Conservation (phyloP, 2,797 vertebrate genomes). For the Fratercula arctica region DNA sequence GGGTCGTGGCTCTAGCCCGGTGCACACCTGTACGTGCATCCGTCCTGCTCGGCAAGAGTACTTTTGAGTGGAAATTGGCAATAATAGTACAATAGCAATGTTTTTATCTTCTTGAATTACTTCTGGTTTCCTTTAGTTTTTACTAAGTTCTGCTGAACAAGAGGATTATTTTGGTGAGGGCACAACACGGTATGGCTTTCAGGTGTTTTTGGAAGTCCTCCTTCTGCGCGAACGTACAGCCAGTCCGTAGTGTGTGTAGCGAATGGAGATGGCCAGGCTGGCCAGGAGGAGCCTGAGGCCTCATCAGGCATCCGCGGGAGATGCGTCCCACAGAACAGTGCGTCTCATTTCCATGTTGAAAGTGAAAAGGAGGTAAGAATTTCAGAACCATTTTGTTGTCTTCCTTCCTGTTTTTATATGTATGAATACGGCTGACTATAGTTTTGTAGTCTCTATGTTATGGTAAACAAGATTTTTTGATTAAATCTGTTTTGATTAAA, state of each 20-base stretch:
- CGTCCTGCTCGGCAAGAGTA: rapidly evolving
- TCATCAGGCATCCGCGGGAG: conserved; percentile 73
- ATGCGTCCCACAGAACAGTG: conserved; percentile 63
- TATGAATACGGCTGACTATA: background rate
- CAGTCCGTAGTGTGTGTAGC: conserved; percentile 66
- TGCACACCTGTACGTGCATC: background rate
- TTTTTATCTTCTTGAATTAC: background rate
- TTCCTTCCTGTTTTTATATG: background rate
- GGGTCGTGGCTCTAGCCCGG: background rate
- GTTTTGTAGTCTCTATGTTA: background rate
- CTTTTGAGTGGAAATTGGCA: background rate
- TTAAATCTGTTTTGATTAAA: background rate
- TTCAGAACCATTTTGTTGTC: background rate
- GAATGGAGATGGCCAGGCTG: conserved; percentile 63
- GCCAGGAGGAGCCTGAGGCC: conserved; percentile 63
- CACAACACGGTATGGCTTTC: background rate
- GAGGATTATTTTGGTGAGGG: background rate
- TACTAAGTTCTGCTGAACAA: background rate
- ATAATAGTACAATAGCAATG: background rate
- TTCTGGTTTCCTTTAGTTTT: background rate
- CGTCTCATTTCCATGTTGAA: conserved; percentile 53
- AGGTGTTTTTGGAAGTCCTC: conserved; percentile 85
- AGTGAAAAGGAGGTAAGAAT: conserved; percentile 78
- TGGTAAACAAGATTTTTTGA: background rate
- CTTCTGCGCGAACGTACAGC: conserved; percentile 39